Percentiles rank a stretch among this genome's conserved stretches.
Conservation (phyloP, 2,888 invertebrate species). For the Eupelmus urozonus region DNA sequence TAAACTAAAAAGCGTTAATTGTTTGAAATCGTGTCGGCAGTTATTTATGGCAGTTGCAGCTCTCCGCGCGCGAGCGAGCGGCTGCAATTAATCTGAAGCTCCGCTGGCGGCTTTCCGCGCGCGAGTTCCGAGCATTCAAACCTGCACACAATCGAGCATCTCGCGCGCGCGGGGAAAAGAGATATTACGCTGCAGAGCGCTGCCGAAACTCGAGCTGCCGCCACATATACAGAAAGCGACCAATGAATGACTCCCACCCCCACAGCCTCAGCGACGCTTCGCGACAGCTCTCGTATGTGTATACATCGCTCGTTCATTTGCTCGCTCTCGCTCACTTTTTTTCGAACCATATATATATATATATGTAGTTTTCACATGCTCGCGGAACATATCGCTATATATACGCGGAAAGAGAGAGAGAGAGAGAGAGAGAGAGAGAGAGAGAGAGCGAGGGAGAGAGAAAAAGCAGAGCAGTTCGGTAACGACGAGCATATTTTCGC, state of each 20-base stretch:
- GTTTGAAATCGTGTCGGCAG: constrained; percentile 51
- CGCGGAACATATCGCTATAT: not conserved
- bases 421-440: not conserved
- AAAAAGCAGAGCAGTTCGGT: constrained; percentile 18
- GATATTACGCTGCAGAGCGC: constrained; percentile 43
- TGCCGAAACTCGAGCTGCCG: not conserved
- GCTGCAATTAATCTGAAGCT: constrained; percentile 46
- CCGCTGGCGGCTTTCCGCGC: not conserved
- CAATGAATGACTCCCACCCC: constrained; percentile 32
- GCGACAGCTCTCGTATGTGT: constrained; percentile 23
- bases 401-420: not conserved
- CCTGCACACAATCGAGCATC: constrained; percentile 37
- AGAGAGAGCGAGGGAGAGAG: constrained; percentile 6
- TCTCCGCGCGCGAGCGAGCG: no score
- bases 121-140: constrained; percentile 24
- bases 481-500: constrained; percentile 49
- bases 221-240: no score
- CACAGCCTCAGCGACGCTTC: not conserved
- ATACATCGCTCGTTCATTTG: not conserved
- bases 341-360: not conserved
- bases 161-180: constrained; percentile 35
- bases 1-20: constrained; percentile 55
- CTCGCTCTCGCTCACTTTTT: constrained; percentile 1
- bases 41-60: constrained; percentile 49
- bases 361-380: not conserved